Percentiles rank a stretch among this genome's conserved stretches.
Conservation (phyloP, 2,797 vertebrate species). For the Sitta carolinensis region DNA sequence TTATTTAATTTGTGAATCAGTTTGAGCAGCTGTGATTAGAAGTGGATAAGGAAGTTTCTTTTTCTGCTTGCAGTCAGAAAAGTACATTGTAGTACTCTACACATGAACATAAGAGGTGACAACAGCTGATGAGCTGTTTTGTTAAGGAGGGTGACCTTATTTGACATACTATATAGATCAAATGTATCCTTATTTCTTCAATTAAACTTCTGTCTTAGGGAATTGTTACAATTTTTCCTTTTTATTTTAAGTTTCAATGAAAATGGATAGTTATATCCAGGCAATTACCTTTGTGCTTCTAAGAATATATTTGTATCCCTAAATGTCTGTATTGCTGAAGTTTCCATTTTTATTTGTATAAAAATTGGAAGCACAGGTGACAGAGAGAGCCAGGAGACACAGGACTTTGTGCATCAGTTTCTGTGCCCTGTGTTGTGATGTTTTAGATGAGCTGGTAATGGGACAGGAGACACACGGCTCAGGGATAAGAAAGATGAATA, state of each 20-base stretch:
- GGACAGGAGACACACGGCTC: neutral
- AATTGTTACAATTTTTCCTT: neutral
- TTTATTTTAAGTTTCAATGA: neutral
- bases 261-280: neutral
- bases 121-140: neutral
- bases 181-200: neutral
- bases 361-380: neutral
- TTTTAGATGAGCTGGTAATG: neutral
- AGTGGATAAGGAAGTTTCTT: neutral
- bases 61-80: neutral
- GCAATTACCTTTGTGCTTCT: neutral
- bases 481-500: neutral
- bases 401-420: neutral
- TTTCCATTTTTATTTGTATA: neutral
- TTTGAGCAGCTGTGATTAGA: slow-evolving; percentile 24
- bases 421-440: neutral
- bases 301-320: neutral
- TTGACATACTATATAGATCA: neutral
- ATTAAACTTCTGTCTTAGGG: neutral
- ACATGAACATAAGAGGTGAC: neutral
- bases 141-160: neutral
- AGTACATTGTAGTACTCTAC: slow-evolving; percentile 1
- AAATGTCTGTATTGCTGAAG: neutral
- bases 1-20: neutral
- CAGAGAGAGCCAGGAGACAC: neutral